Evolutionary conservation across 2,113 vertebrate genomes (phyloP), one percentile per base, ranked within the genome.

Genomic region (Thalassarche chlororhynchos): DNA sequence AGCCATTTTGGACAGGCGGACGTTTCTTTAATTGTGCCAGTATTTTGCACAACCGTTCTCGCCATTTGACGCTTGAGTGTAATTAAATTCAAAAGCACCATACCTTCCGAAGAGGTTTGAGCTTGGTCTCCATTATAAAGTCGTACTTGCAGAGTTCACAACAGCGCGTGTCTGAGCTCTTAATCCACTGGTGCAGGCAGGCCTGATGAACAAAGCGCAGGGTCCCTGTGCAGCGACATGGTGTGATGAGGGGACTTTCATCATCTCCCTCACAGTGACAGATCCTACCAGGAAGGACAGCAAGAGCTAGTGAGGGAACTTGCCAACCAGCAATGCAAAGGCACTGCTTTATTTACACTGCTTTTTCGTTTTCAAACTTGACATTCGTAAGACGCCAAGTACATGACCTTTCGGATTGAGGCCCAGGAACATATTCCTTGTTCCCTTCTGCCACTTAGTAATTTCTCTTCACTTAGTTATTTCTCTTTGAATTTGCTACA

Each of bases 111-210:
- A 99, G 97, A 20, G 99, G 99, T 93, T 99, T 99, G 85, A 99
- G 99, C 93, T 99, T 99, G 42, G 99, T 99, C 98, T 99, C 99
- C 99, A 99, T 99, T 75, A 99, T 98, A 90, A 99, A 99, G 97
- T 99, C 99, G 12, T 99, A 99, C 89, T 99, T 99, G 99, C 99
- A 99, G 94, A 99, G 99, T 97, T 99, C 99, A 82, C 99, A 99
- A 95, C 99, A 99, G 97, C 99, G 99, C 0, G 99, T 99, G 97
- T 99, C 99, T 1, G 99, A 99, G 94, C 99, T 99, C 97, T 99
- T 99, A 94, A 99, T 99, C 99, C 99, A 99, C 98, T 99, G 99
- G 98, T 99, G 99, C 94, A 99, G 99, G 90, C 99, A 99, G 93
- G 98, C 96, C 97, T 99, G 99, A 93, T 99, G 99, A 17, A 99